These are phyloP conservation scores for Polia nebulosa DNA, from an alignment of 2,888 invertebrate species.

Conservation along the genomic window DNA sequence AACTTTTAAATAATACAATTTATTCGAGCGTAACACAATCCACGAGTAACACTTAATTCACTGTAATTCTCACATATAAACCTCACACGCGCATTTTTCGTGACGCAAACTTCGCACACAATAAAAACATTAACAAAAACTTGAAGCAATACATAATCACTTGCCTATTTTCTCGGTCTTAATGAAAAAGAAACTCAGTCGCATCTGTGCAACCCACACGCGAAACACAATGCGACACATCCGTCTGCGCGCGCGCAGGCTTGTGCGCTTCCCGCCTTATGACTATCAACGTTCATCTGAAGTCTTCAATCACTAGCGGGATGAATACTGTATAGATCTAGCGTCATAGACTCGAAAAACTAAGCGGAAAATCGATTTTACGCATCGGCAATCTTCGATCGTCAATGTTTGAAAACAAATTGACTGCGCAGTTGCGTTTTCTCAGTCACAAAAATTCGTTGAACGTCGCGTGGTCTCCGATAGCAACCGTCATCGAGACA, in stretches of 20 bases:
- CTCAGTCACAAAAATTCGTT: constrained; percentile 28
- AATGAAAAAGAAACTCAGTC: constrained; percentile 80
- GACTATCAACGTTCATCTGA: constrained; percentile 60
- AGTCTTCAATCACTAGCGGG: constrained; percentile 63
- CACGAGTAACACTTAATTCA: constrained; percentile 37
- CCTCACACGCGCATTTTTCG: constrained; percentile 29
- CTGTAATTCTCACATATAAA: constrained; percentile 44
- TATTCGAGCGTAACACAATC: constrained; percentile 43
- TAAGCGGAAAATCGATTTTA: constrained; percentile 74
- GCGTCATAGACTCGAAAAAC: constrained; percentile 69
- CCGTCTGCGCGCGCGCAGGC: constrained; percentile 74
- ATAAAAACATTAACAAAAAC: constrained; percentile 53
- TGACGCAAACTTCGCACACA: constrained; percentile 40
- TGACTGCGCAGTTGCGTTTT: constrained; percentile 37
- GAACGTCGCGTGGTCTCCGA: constrained; percentile 21
- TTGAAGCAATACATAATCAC: constrained; percentile 68
- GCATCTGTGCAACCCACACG: constrained; percentile 79
- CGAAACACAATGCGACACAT: constrained; percentile 81
- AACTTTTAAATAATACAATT: constrained; percentile 38
- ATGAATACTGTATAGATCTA: constrained; percentile 60
- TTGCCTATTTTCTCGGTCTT: constrained; percentile 82
- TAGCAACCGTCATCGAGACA: constrained; percentile 30
- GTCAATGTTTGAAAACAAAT: constrained; percentile 54
- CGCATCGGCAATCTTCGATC: constrained; percentile 60
- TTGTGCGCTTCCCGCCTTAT: constrained; percentile 71